A percentile compares a stretch with the other conserved stretches of the same genome.
phyloP scores from a whole-genome alignment of 2,888 invertebrate species.

The Athripsodes cinereus region DNA sequence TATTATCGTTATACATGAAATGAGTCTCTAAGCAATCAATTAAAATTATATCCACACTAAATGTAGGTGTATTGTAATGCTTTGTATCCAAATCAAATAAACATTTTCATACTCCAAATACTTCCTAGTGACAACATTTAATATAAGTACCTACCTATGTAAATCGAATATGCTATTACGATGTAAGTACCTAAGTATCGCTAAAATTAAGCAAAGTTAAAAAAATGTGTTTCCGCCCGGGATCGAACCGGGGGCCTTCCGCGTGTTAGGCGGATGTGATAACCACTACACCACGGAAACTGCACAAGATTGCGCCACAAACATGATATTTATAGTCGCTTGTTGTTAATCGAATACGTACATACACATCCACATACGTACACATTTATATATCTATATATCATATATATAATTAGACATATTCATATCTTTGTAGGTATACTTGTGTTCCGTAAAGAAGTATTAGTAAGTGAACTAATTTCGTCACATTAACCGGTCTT shows the following conservation, averaged over 20 bases:
- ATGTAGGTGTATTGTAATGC: too few species aligned
- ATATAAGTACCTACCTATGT: background rate
- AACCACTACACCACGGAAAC: conserved; percentile 88
- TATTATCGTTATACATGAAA: too few species aligned
- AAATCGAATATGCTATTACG: background rate
- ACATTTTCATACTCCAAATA: too few species aligned
- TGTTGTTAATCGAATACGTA: background rate
- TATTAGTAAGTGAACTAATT: too few species aligned
- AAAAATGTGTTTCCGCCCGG: conserved; percentile 70
- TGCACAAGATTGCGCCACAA: background rate
- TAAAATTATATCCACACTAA: too few species aligned
- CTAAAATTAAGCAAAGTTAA: background rate
- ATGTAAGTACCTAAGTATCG: background rate
- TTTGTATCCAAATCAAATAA: too few species aligned
- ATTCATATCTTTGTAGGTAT: too few species aligned
- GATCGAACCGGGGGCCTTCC: conserved; percentile 88
- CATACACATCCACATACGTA: background rate
- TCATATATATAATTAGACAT: too few species aligned
- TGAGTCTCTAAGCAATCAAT: too few species aligned
- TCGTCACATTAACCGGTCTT: too few species aligned
- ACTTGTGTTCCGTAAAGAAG: too few species aligned
- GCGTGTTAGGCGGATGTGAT: conserved; percentile 90
- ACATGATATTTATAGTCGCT: background rate
- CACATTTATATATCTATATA: too few species aligned
- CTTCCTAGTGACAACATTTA: background rate